Conservation (phyloP, 2,113 vertebrate genomes). For the Brachirus orientalis region DNA sequence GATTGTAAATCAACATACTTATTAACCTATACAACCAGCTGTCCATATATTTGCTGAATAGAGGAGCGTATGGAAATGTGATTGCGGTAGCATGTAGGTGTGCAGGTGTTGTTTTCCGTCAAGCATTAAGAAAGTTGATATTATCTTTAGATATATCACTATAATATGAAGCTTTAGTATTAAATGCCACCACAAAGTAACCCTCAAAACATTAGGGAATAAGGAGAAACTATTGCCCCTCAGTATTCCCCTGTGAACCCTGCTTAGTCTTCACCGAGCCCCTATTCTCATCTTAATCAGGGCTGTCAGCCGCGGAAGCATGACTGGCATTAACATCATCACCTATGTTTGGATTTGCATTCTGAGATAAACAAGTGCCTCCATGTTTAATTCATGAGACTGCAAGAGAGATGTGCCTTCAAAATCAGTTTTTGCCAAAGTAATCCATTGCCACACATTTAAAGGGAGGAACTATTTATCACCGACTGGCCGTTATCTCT, state of each 20-base stretch:
- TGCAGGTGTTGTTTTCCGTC: background rate
- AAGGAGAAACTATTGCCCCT: constrained; percentile 8
- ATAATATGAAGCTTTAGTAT: constrained; percentile 3
- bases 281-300: constrained; percentile 27
- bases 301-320: constrained; percentile 29
- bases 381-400: constrained; percentile 61
- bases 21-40: constrained; percentile 11
- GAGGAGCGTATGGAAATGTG: background rate
- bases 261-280: constrained; percentile 4
- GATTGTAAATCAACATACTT: constrained; percentile 16
- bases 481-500: background rate
- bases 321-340: constrained; percentile 49
- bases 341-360: constrained; percentile 52
- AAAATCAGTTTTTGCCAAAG: constrained; percentile 25
- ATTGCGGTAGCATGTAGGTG: background rate
- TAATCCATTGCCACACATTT: constrained; percentile 1
- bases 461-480: constrained; percentile 9
- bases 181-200: background rate
- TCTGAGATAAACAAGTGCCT: constrained; percentile 44
- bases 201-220: constrained; percentile 12
- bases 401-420: constrained; percentile 11
- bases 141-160: too few relatives aligned
- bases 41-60: background rate
- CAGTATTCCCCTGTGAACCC: constrained; percentile 13
- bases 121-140: background rate